Percentiles rank a stretch among this genome's conserved stretches.
These are phyloP conservation scores for Lycaena phlaeas DNA, from an alignment of 2,888 invertebrate genomes.

Conservation along the genomic window DNA sequence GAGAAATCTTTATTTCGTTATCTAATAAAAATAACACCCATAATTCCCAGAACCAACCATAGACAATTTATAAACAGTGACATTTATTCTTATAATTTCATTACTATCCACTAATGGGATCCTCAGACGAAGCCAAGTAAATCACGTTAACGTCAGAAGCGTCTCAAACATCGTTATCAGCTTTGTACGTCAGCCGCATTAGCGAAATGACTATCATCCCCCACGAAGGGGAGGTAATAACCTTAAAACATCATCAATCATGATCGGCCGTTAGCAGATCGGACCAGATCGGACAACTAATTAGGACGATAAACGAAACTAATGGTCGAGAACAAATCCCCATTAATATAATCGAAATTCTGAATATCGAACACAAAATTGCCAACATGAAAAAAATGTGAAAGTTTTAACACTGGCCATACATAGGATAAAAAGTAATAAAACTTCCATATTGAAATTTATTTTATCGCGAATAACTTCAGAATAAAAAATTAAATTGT, in stretches of 20 bases:
- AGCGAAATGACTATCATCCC: constrained; percentile 40
- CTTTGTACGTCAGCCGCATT: constrained; percentile 39
- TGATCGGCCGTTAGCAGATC: constrained; percentile 35
- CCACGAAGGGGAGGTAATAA: constrained; percentile 32
- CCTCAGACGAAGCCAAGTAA: constrained; percentile 23
- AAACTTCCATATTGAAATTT: too few relatives aligned
- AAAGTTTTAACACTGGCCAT: too few relatives aligned
- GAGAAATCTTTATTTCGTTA: too few relatives aligned
- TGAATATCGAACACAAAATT: constrained; percentile 9
- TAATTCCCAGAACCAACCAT: too few relatives aligned
- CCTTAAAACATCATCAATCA: constrained; percentile 59
- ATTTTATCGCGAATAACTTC: too few relatives aligned
- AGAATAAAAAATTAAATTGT: too few relatives aligned
- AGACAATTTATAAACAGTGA: constrained; percentile 1
- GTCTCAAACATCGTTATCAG: constrained; percentile 40
- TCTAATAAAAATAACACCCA: too few relatives aligned
- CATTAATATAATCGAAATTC: constrained; percentile 36
- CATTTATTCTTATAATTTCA: constrained; percentile 20
- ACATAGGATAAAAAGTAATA: too few relatives aligned
- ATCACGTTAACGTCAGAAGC: constrained; percentile 26
- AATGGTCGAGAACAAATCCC: constrained; percentile 34
- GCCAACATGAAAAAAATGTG: too few relatives aligned
- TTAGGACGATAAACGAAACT: constrained; percentile 8
- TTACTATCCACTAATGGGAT: constrained; percentile 22
- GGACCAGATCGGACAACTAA: constrained; percentile 20